Evolutionary conservation across 2,888 invertebrate genomes (phyloP).

Genomic region (Orchesellides sinensis): DNA sequence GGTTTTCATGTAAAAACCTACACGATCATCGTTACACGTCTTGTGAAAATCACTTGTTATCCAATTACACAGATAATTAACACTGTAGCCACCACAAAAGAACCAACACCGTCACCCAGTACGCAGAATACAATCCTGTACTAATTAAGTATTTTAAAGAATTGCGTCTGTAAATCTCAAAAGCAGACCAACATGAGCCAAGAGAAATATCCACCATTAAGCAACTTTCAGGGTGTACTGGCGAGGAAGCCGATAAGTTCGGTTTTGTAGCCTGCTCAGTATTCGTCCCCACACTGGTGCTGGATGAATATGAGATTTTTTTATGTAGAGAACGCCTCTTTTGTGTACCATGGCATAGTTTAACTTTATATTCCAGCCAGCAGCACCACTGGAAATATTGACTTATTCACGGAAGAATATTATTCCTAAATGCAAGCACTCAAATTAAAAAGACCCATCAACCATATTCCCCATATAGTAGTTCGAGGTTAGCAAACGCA

Average conservation of each 20-base stretch:
- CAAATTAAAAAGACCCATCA: neutral
- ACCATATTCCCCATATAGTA: neutral
- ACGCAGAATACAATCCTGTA: neutral
- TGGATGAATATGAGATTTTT: conserved; percentile 11
- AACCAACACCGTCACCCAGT: neutral
- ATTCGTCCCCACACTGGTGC: neutral
- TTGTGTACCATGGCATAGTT: neutral
- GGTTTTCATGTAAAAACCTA: too few species aligned
- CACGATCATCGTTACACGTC: conserved; percentile 46
- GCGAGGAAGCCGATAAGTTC: conserved; percentile 3
- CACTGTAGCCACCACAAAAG: neutral
- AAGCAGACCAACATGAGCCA: too few species aligned
- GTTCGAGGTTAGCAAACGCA: neutral
- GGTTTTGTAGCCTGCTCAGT: neutral
- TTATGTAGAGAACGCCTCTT: neutral
- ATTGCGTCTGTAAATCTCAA: too few species aligned
- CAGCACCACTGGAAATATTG: neutral
- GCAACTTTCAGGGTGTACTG: too few species aligned
- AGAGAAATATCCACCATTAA: too few species aligned
- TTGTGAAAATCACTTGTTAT: too few species aligned
- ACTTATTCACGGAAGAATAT: neutral
- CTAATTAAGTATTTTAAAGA: neutral
- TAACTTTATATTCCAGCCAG: neutral
- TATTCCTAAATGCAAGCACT: conserved; percentile 8
- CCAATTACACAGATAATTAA: neutral